Evolutionary conservation across 2,797 vertebrate species (phyloP), one percentile per base, ranked within the genome.

Genomic region (Epinephelus awoara): DNA sequence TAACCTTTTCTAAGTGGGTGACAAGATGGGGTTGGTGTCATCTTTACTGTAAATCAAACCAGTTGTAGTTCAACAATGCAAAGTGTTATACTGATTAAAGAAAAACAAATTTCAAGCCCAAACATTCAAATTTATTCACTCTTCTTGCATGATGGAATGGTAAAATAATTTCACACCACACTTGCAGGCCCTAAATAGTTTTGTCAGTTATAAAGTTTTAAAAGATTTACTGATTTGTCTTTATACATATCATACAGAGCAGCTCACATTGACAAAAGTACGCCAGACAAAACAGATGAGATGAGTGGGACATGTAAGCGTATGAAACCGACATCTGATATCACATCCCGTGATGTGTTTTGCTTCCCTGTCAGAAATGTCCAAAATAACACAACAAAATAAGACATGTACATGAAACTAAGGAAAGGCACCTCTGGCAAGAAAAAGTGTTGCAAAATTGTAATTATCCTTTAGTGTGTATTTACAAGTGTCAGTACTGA

Each of bases 371-470:
- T 64, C 7, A 1, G 18, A n/a, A 69, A 49, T 66, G 0, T 59
- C 2, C 21, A 46, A 71, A 77, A 70, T 10, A 14, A 70, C 65
- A 72, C 19, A 58, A 55, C 0, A 49, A 59, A 75, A 76, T 1
- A 0, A 73, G 3, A 66, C 7, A 58, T 2, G 12, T 63, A 72
- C 13, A 75, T 29, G 14, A 75, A 81, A 25, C 54, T 21, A 40
- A 3, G 73, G 23, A 76, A 92, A 93, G 89, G 90, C 92, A 92
- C 86, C 15, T 76, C 27, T 77, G 85, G 89, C 47, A 74, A 63
- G 51, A 72, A 49, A 56, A 27, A 65, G 25, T 55, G 40, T 57
- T 47, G 23, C 2, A 64, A 69, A 70, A 59, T 42, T 2, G 1
- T 29, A 56, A 27, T 1, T 13, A 0, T 54, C 11, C 11, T 47